Base-by-base conservation (phyloP, 2,888 invertebrate species). In the Luffia ferchaultella region DNA sequence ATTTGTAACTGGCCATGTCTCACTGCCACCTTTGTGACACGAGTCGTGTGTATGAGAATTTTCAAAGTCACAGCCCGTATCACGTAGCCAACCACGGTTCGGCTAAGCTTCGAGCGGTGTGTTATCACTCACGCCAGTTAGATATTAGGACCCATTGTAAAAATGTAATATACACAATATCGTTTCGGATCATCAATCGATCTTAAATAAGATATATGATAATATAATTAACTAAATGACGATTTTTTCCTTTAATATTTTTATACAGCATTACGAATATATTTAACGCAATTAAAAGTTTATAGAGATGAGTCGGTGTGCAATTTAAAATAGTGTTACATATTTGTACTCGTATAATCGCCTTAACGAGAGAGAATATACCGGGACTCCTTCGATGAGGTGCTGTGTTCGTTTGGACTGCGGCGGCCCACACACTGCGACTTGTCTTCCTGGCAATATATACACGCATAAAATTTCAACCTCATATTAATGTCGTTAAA, bases 341-440 rank as follows among this genome's bases (percentile, higher is more conserved):
- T 68, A 70, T 67, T 76, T 30, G 30, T 30, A 30, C 30, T 30
- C 30, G 74, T 78, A 76, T 77, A 73, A 80, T 79, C 79, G 83
- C 83, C 83, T 83, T 83, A 83, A 63, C 65, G 76, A 79, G 82
- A 82, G 82, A 82, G 82, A 82, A 80, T 76, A 76, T 79, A 76
- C 17, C 20, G 46, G 16, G 16, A 42, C 20, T 20, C 46, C 50
- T 50, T 49, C 44, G 20, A n/a, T 43, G 20, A 50, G 50, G 69
- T 67, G 77, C 69, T 70, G 30, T 12, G 30, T 30, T 3, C 30
- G 30, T 12, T 12, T 3, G 5, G 5, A 3, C 5, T 3, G 12
- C 30, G 5, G 30, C 30, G 30, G 30, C 30, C 5, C 30, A 12
- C 30, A 12, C 30, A 30, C 30, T 3, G 5, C 30, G 30, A 3